A percentile compares a stretch with the other conserved stretches of the same genome.
phyloP scores from a whole-genome alignment of 1,140 invertebrate species.

The Drosophila novamexicana region DNA sequence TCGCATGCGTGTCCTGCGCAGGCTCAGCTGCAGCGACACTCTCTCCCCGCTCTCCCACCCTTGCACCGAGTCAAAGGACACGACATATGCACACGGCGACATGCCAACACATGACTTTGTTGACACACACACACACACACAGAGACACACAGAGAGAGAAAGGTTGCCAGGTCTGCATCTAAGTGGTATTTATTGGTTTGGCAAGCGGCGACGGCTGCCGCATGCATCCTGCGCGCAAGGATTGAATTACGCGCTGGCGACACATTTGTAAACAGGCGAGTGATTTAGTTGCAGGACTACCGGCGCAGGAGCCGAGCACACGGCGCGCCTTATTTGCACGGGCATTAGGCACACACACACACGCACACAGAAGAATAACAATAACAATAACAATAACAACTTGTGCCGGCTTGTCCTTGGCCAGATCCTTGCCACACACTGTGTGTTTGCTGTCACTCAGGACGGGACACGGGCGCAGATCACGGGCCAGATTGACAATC shows the following conservation, averaged over 20 bases:
- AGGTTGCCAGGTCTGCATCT: conserved; percentile 35
- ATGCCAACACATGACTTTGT: conserved; percentile 76
- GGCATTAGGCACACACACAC: conserved; percentile 55
- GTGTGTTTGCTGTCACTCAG: conserved; percentile 65
- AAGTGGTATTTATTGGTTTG: conserved; percentile 82
- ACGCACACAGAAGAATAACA: conserved; percentile 13
- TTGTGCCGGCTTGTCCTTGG: neutral
- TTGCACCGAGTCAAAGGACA: conserved; percentile 71
- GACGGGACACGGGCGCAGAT: conserved; percentile 46
- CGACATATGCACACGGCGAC: conserved; percentile 66
- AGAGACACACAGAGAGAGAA: neutral
- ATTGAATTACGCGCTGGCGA: conserved; percentile 78
- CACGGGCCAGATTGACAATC: conserved; percentile 59
- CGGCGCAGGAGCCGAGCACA: conserved; percentile 55
- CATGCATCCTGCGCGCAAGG: conserved; percentile 75
- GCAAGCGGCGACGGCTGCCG: conserved; percentile 78
- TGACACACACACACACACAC: conserved; percentile 57
- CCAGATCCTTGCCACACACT: conserved; percentile 46
- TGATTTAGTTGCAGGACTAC: conserved; percentile 69
- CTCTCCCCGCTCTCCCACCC: conserved; percentile 14
- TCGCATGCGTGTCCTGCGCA: conserved; percentile 60
- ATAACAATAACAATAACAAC: conserved; percentile 56
- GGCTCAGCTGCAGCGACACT: conserved; percentile 62
- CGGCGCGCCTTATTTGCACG: conserved; percentile 74
- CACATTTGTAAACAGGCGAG: conserved; percentile 78